Evolutionary conservation across 2,888 invertebrate genomes (phyloP).

Genomic region (Zaprionus obscuricornis): DNA sequence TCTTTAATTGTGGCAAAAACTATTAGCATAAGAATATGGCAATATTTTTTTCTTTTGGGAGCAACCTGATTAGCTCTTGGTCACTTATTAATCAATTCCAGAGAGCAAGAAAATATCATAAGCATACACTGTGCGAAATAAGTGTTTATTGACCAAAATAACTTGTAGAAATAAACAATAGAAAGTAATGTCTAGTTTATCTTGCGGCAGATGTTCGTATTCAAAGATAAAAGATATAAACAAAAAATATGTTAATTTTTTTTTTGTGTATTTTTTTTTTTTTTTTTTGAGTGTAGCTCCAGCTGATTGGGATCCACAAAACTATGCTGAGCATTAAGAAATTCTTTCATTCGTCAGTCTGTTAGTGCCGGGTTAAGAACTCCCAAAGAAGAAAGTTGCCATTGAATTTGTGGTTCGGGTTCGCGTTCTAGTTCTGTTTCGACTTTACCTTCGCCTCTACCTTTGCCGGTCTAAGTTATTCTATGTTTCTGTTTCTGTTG

Average conservation of each 20-base stretch:
- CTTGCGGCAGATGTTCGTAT: too few species aligned
- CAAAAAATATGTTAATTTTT: too few species aligned
- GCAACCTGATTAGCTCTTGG: conserved; percentile 52
- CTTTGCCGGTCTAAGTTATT: conserved; percentile 5
- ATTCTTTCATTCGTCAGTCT: conserved; percentile 65
- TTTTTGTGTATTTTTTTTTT: not conserved
- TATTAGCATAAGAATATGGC: conserved; percentile 61
- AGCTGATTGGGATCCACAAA: conserved; percentile 48
- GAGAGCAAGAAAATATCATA: conserved; percentile 3
- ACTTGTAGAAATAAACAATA: too few species aligned
- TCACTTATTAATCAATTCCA: conserved; percentile 47
- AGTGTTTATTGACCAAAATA: too few species aligned
- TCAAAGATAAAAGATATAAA: too few species aligned
- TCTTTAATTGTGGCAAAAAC: too few species aligned
- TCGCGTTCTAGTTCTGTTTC: conserved; percentile 7
- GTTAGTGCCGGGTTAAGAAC: conserved; percentile 59
- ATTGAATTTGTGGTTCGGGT: conserved; percentile 15
- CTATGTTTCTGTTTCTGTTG: conserved; percentile 13
- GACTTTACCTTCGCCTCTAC: not conserved
- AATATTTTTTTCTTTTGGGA: conserved; percentile 29
- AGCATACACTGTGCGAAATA: conserved; percentile 22
- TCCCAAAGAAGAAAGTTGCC: conserved; percentile 25
- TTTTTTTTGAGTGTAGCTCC: conserved; percentile 31
- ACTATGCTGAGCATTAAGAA: conserved; percentile 49
- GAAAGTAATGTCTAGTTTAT: too few species aligned